A percentile compares a stretch with the other conserved stretches of the same genome.
These are phyloP conservation scores for Panagrolaimus sp. DNA, from an alignment of 1,140 invertebrate species.

Conservation along the genomic window DNA sequence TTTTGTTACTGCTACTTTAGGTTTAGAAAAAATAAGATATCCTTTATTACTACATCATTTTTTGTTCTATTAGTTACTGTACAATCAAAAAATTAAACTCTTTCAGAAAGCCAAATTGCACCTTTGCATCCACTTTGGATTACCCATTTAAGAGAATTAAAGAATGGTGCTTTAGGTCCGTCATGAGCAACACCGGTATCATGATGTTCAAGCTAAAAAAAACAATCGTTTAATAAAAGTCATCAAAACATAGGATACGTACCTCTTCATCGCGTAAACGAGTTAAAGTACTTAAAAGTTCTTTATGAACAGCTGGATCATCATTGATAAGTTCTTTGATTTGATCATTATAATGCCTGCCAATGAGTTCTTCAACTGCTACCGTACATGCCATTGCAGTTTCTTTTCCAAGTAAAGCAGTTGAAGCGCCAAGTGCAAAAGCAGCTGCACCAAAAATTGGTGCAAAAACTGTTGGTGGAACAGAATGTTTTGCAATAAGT, in stretches of 20 bases:
- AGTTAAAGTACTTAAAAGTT: slow-evolving; percentile 67
- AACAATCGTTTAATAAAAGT: no score
- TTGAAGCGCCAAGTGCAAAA: slow-evolving; percentile 71
- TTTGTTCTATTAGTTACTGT: no score
- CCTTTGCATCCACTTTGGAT: slow-evolving; percentile 88
- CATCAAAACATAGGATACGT: no score
- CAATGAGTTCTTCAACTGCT: slow-evolving; percentile 93
- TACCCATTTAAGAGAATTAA: slow-evolving; percentile 73
- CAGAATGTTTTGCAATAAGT: slow-evolving; percentile 79
- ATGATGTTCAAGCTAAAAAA: slow-evolving; percentile 75
- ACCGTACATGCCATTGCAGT: slow-evolving; percentile 99
- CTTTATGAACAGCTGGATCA: slow-evolving; percentile 65
- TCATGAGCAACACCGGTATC: slow-evolving; percentile 87
- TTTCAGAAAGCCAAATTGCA: slow-evolving; percentile 88
- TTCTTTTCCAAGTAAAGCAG: slow-evolving; percentile 82
- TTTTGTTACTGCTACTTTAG: no score
- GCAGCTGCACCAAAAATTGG: slow-evolving; percentile 93
- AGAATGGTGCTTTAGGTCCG: slow-evolving; percentile 79
- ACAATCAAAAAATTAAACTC: slow-evolving; percentile 62
- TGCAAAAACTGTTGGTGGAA: slow-evolving; percentile 79
- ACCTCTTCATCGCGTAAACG: slow-evolving; percentile 92
- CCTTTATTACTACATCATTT: no score
- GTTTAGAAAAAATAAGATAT: no score
- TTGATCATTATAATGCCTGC: slow-evolving; percentile 97
- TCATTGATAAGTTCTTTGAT: slow-evolving; percentile 74